phyloP scores from a whole-genome alignment of 2,797 vertebrate species.

The Harpagifer antarcticus region DNA sequence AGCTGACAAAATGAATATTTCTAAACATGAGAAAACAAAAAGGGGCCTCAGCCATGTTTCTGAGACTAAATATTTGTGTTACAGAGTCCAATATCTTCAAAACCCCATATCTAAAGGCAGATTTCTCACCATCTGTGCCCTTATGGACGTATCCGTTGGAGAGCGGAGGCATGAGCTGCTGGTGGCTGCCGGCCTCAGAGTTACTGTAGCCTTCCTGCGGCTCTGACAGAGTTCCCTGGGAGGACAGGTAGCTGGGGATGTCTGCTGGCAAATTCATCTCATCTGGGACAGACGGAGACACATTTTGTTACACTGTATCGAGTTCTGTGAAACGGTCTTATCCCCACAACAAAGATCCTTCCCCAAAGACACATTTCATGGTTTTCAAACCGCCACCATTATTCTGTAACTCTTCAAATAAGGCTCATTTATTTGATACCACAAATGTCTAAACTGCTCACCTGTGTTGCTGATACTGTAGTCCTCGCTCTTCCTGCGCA shows the following conservation, averaged over 20 bases:
- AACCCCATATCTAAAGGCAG: background rate
- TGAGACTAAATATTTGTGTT: slow-evolving; percentile 9
- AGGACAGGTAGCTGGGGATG: slow-evolving; percentile 98
- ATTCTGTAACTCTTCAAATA: background rate
- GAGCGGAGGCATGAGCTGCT: slow-evolving; percentile 96
- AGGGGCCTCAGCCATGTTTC: background rate
- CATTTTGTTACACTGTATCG: background rate
- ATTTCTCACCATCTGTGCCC: slow-evolving; percentile 88
- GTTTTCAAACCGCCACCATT: background rate
- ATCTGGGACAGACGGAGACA: slow-evolving; percentile 82
- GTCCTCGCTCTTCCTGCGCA: slow-evolving; percentile 93
- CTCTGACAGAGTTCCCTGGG: slow-evolving; percentile 96
- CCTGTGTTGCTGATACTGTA: slow-evolving; percentile 99
- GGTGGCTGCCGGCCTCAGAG: slow-evolving; percentile 95
- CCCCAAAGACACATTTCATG: background rate
- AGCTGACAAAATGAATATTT: background rate
- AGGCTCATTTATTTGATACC: background rate
- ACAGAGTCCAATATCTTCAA: background rate
- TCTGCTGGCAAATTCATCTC: slow-evolving; percentile 97
- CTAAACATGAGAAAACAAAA: background rate
- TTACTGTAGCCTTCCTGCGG: slow-evolving; percentile 94
- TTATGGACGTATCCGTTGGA: slow-evolving; percentile 90
- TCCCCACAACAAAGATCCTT: background rate
- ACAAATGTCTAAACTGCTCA: slow-evolving; percentile 67
- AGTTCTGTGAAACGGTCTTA: background rate